Evolutionary conservation across 1,140 invertebrate species (phyloP), one percentile per base, ranked within the genome.

Genomic region (Bombus impatiens): DNA sequence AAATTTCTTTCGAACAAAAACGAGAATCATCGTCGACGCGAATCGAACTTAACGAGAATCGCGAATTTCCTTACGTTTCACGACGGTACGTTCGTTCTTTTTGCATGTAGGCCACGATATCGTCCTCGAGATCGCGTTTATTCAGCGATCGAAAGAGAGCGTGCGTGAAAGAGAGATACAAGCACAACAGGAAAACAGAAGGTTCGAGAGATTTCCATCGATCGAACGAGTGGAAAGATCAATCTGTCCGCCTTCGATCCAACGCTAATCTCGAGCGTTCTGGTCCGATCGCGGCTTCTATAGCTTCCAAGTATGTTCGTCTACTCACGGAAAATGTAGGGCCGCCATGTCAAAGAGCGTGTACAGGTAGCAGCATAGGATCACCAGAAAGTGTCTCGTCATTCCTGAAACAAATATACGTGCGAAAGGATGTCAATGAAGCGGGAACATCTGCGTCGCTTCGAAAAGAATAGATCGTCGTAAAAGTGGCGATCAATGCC

Each of bases 361-460:
- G 91, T 94, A 95, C 70, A 95, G 93, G 92, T 94, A 95, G 92
- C 92, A 95, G 94, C 94, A 94, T 89, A 95, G 88, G 91, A 95
- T 92, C 87, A 94, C 90, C 88, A 95, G 93, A 92, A 91, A 95
- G 90, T 94, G 92, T 82, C 92, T 94, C 94, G 93, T 94, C 95
- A 95, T 95, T 92, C 94, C 94, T 95, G 74, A 62, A 91, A 91
- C 86, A 86, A 72, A 85, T n/a, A 62, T 83, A 28, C 25, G 3
- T n/a, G 42, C 47, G n/a, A 22, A 79, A 44, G 42, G 57, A 67
- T 65, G 76, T 40, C 5, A 62, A 28, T 59, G 75, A 72, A 71
- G 5, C 37, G 0, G 67, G 0, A 40, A 25, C 22, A 12, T 12
- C 2, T 6, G 15, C 10, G 8, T 2, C 2, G 8, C 22, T 4